Evolutionary conservation across 2,113 vertebrate genomes (phyloP).

Genomic region (Marmota flaviventris): DNA sequence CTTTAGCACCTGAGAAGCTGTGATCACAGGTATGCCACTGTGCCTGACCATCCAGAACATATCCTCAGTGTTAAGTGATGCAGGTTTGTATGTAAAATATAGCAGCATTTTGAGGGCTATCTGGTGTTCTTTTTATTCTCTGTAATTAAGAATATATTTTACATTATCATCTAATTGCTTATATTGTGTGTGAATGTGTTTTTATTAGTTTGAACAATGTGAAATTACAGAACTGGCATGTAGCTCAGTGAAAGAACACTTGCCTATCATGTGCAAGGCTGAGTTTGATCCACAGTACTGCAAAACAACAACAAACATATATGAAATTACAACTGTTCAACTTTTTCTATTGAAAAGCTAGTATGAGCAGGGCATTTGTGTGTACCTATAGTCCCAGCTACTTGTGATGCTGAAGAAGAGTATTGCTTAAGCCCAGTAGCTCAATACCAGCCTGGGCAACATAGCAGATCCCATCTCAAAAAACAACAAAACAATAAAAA

Average conservation of each 20-base stretch:
- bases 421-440: too few relatives aligned
- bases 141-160: not conserved
- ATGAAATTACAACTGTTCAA: not conserved
- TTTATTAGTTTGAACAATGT: conserved; percentile 21
- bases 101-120: not conserved
- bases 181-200: not conserved
- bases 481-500: not conserved
- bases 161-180: not conserved
- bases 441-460: too few relatives aligned
- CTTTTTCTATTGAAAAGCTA: not conserved
- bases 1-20: too few relatives aligned
- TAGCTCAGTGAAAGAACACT: too few relatives aligned
- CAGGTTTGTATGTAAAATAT: not conserved
- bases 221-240: not conserved
- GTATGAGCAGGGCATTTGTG: too few relatives aligned
- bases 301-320: not conserved
- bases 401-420: too few relatives aligned
- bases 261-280: too few relatives aligned
- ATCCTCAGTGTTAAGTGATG: not conserved
- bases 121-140: not conserved
- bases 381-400: too few relatives aligned
- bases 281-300: too few relatives aligned
- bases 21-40: too few relatives aligned
- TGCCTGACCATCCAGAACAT: not conserved
- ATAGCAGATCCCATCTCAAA: too few relatives aligned